phyloP scores from a whole-genome alignment of 2,113 vertebrate genomes.

The Heteronetta atricapilla region DNA sequence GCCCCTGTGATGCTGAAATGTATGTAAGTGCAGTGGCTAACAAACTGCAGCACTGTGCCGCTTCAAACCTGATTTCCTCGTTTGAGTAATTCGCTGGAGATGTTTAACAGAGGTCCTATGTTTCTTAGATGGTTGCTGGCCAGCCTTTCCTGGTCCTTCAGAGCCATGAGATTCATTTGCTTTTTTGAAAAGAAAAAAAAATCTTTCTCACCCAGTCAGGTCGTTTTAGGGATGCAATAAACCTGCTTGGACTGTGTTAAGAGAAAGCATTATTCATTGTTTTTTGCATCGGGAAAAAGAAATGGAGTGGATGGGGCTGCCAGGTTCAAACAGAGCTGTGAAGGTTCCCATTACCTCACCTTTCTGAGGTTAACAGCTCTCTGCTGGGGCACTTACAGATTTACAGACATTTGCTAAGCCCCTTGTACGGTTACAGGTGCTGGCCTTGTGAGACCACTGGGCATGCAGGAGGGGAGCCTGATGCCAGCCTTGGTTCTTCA shows the following conservation, averaged over 20 bases:
- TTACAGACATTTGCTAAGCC: not conserved
- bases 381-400: not conserved
- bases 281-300: not conserved
- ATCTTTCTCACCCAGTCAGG: not conserved
- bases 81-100: not conserved
- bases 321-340: not conserved
- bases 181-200: not conserved
- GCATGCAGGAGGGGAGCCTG: not conserved
- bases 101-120: not conserved
- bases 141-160: not conserved
- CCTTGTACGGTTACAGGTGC: rapidly evolving
- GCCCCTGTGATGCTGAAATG: not conserved
- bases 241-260: not conserved
- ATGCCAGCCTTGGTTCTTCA: not conserved
- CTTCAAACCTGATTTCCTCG: not conserved
- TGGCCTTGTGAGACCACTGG: rapidly evolving
- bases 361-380: not conserved
- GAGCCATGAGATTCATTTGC: not conserved
- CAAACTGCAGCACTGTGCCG: not conserved
- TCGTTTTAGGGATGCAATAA: not conserved
- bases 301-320: not conserved
- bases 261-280: not conserved
- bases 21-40: not conserved
- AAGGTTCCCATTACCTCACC: not conserved
- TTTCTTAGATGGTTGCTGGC: not conserved